A percentile compares a stretch with the other conserved stretches of the same genome.
These are phyloP conservation scores for Nephrotoma appendiculata DNA, from an alignment of 2,888 invertebrate genomes.

Conservation along the genomic window DNA sequence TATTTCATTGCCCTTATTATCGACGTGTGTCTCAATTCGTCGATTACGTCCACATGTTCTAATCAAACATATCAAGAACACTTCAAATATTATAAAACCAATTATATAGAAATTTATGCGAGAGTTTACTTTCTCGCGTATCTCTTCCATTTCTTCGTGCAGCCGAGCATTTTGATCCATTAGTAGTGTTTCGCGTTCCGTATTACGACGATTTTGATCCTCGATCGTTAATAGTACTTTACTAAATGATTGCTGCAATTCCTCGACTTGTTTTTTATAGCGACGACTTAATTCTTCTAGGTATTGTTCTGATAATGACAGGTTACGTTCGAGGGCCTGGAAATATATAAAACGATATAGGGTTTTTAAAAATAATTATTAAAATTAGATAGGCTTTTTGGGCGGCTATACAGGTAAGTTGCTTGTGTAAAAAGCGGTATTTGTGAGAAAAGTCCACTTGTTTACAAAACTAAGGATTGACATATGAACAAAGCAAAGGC, in stretches of 20 bases:
- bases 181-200: slow-evolving; percentile 63
- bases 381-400: too few species aligned
- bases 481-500: too few species aligned
- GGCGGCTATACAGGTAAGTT: too few species aligned
- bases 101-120: slow-evolving; percentile 17
- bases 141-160: slow-evolving; percentile 46
- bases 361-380: too few species aligned
- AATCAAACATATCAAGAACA: slow-evolving; percentile 3
- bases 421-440: too few species aligned
- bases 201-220: slow-evolving; percentile 53
- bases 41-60: slow-evolving; percentile 8
- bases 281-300: slow-evolving; percentile 88
- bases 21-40: slow-evolving; percentile 18
- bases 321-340: slow-evolving; percentile 85
- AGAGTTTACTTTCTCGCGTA: slow-evolving; percentile 43
- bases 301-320: slow-evolving; percentile 93
- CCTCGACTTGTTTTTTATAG: slow-evolving; percentile 93
- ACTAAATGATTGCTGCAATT: slow-evolving; percentile 74
- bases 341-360: too few species aligned
- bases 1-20: slow-evolving; percentile 20
- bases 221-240: slow-evolving; percentile 58
- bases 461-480: too few species aligned
- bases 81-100: slow-evolving; percentile 16
- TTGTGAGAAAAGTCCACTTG: too few species aligned
- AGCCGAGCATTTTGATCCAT: slow-evolving; percentile 59